phyloP scores from a whole-genome alignment of 2,888 invertebrate genomes.

The Minunthozetes semirufus region DNA sequence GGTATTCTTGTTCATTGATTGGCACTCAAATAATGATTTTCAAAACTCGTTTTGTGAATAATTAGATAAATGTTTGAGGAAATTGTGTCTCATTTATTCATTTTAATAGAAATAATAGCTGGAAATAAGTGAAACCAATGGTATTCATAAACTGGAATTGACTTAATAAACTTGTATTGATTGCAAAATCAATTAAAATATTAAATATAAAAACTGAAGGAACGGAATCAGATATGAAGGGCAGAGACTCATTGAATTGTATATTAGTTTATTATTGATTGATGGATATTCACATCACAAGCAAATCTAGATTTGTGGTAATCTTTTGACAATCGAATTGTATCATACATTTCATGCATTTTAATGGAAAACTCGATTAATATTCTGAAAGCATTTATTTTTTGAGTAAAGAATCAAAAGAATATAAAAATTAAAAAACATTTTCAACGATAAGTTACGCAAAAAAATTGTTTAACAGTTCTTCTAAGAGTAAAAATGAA shows the following conservation, averaged over 20 bases:
- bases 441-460: background rate
- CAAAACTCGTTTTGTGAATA: no score
- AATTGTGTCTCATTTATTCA: no score
- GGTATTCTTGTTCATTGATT: no score
- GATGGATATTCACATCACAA: background rate
- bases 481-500: background rate
- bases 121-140: no score
- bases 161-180: no score
- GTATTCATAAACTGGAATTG: no score
- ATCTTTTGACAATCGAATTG: constrained; percentile 17
- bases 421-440: background rate
- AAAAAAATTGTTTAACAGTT: constrained; percentile 9
- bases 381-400: constrained; percentile 12
- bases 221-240: background rate
- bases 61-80: no score
- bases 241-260: background rate
- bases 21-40: no score
- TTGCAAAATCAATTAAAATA: no score
- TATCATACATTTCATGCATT: constrained; percentile 24
- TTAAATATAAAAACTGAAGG: background rate
- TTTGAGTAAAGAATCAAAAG: background rate
- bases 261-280: background rate
- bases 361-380: constrained; percentile 9
- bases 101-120: no score
- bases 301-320: background rate